Evolutionary conservation across 2,888 invertebrate genomes (phyloP).

Genomic region (Melinaea marsaeus): DNA sequence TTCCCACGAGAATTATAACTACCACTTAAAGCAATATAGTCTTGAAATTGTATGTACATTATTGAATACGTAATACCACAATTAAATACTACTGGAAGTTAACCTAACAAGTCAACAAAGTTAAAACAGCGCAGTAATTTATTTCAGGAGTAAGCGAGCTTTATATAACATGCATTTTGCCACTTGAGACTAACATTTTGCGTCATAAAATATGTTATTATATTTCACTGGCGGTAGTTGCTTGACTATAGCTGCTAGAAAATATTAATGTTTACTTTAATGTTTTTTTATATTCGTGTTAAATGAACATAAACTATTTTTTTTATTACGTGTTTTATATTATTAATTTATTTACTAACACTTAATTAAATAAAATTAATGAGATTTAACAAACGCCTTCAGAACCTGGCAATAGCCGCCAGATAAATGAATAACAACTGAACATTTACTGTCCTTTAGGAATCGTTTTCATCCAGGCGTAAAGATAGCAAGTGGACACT

Average conservation of each 20-base stretch:
- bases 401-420: no score
- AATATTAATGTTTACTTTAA: neutral
- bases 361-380: no score
- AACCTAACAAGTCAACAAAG: slow-evolving; percentile 5
- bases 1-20: no score
- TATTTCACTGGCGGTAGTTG: slow-evolving; percentile 2
- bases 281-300: no score
- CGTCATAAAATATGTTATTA: slow-evolving; percentile 4
- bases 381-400: no score
- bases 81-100: neutral
- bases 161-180: neutral
- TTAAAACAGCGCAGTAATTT: slow-evolving; percentile 7
- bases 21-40: no score
- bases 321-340: no score
- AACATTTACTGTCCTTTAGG: neutral
- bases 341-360: no score
- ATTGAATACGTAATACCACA: slow-evolving; percentile 4
- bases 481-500: slow-evolving; percentile 8
- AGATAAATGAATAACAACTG: no score
- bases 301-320: no score
- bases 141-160: slow-evolving; percentile 4
- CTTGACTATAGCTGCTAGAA: neutral
- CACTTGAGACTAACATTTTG: slow-evolving; percentile 7
- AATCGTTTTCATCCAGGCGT: slow-evolving; percentile 7
- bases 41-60: neutral